Conservation (phyloP, 1,140 invertebrate genomes). For the Sycophaga agraensis region DNA sequence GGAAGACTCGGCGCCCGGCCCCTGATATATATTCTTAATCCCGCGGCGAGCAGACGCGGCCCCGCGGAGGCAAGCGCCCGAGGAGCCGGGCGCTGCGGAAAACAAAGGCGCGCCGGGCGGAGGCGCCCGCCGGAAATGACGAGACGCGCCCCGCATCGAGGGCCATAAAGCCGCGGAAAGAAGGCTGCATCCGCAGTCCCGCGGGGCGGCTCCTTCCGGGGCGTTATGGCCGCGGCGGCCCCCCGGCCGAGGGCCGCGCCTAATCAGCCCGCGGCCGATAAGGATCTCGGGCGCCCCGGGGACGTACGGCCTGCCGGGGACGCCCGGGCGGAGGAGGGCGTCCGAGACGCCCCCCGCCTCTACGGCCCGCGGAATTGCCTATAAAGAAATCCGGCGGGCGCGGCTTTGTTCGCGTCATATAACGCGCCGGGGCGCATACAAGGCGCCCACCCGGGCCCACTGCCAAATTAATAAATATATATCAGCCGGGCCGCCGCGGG, state of each 20-base stretch:
- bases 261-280: too few species aligned
- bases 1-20: too few species aligned
- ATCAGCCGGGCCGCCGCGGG: conserved; percentile 41
- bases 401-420: conserved; percentile 57
- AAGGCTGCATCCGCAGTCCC: conserved; percentile 33
- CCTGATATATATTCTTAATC: too few species aligned
- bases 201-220: too few species aligned
- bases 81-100: not conserved
- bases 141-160: conserved; percentile 7
- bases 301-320: too few species aligned
- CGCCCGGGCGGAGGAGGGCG: too few species aligned
- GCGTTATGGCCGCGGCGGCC: too few species aligned
- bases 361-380: conserved; percentile 55
- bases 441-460: conserved; percentile 40
- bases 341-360: too few species aligned
- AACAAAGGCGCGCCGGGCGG: conserved; percentile 7
- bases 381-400: conserved; percentile 54
- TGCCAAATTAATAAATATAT: conserved; percentile 61
- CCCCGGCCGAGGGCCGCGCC: too few species aligned
- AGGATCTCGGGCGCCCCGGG: too few species aligned
- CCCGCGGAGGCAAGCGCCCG: not conserved
- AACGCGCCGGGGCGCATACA: not conserved
- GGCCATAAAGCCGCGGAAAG: conserved; percentile 38
- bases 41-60: too few species aligned
- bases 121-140: conserved; percentile 26